Evolutionary conservation across 2,888 invertebrate genomes (phyloP).

Genomic region (Drosophila recens): DNA sequence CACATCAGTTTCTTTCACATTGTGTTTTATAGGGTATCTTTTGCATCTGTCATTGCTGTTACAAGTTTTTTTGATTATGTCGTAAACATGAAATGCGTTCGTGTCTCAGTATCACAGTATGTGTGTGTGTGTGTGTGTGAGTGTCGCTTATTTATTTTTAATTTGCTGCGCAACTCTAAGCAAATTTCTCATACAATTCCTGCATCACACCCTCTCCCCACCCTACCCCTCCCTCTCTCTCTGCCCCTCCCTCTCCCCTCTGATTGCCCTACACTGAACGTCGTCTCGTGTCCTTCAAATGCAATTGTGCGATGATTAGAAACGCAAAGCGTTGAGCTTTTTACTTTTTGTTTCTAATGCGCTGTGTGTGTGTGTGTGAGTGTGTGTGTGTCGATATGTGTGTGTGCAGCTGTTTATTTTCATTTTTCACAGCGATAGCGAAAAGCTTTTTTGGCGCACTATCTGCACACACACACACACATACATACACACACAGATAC

Average conservation of each 20-base stretch:
- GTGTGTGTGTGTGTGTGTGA: conserved; percentile 7
- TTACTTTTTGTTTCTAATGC: conserved; percentile 77
- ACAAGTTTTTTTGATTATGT: conserved; percentile 18
- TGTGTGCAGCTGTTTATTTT: conserved; percentile 69
- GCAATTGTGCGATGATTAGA: conserved; percentile 81
- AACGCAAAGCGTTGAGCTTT: conserved; percentile 73
- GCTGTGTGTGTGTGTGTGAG: conserved; percentile 22
- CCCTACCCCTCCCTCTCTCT: conserved; percentile 2
- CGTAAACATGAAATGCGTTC: conserved; percentile 48
- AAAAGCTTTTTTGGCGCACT: conserved; percentile 70
- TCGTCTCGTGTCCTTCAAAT: conserved; percentile 79
- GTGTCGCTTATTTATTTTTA: conserved; percentile 71
- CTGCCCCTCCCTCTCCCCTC: conserved; percentile 11
- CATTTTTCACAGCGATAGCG: conserved; percentile 73
- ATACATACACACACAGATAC: conserved; percentile 1
- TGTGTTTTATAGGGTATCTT: conserved; percentile 21
- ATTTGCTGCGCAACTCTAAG: conserved; percentile 59
- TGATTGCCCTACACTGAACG: conserved; percentile 34
- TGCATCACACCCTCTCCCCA: neutral
- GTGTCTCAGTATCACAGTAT: conserved; percentile 14
- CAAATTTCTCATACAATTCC: conserved; percentile 32
- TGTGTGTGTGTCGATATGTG: conserved; percentile 41
- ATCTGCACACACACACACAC: conserved; percentile 44
- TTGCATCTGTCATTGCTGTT: neutral
- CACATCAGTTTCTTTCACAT: neutral